A percentile compares a stretch with the other conserved stretches of the same genome.
Evolutionary conservation across 1,140 invertebrate species (phyloP).

Genomic region (Thrips palmi): DNA sequence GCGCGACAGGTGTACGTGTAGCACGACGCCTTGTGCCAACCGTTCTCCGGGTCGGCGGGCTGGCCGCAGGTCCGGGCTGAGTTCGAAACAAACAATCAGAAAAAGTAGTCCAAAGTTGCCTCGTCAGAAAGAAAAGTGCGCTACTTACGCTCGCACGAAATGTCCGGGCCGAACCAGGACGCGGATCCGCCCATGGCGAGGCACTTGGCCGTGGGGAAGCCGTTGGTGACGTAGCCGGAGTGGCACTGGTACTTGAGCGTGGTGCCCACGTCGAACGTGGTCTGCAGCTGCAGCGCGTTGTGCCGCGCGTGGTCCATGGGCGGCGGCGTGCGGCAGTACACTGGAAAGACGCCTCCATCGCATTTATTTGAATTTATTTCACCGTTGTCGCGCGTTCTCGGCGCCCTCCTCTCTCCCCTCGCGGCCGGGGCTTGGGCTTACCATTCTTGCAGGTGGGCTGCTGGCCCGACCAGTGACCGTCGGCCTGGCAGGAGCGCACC

Average conservation of each 20-base stretch:
- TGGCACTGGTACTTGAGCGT: constrained; percentile 82
- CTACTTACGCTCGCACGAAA: constrained; percentile 78
- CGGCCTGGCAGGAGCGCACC: constrained; percentile 73
- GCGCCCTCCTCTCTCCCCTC: not conserved
- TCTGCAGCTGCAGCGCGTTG: constrained; percentile 62
- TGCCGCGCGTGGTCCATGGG: constrained; percentile 73
- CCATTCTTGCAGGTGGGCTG: constrained; percentile 76
- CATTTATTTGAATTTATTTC: too few species aligned
- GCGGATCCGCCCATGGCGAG: constrained; percentile 61
- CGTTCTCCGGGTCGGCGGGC: constrained; percentile 75
- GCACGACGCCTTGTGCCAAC: constrained; percentile 77
- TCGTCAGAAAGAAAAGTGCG: not conserved
- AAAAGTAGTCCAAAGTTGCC: not conserved
- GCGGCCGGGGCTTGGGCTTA: constrained; percentile 22
- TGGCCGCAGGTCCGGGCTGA: constrained; percentile 66
- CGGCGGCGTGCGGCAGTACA: constrained; percentile 72
- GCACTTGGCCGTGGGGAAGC: constrained; percentile 76
- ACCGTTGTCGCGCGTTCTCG: not conserved
- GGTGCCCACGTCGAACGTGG: constrained; percentile 62
- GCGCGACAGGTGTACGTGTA: constrained; percentile 83
- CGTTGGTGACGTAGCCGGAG: constrained; percentile 69
- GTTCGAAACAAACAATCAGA: constrained; percentile 13
- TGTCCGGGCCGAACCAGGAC: constrained; percentile 85
- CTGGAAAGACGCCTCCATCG: constrained; percentile 27
- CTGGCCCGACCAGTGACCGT: constrained; percentile 79